phyloP scores from a whole-genome alignment of 2,888 invertebrate genomes.

The Asteroscopus sphinx region DNA sequence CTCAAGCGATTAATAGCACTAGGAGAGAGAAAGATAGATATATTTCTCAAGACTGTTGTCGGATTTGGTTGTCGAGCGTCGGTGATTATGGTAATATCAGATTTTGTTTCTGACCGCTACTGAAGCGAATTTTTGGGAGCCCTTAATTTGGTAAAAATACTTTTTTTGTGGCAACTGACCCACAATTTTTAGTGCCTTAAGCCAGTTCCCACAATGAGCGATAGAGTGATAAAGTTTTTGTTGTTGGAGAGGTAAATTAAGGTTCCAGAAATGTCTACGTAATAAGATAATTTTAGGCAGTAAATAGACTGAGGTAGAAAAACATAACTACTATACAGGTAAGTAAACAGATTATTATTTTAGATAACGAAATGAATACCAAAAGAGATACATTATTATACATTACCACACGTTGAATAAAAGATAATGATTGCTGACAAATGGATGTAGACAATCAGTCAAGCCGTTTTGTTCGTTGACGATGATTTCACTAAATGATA shows the following conservation, averaged over 20 bases:
- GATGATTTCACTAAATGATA: slow-evolving; percentile 36
- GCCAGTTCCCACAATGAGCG: slow-evolving; percentile 45
- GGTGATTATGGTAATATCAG: slow-evolving; percentile 59
- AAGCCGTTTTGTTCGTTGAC: slow-evolving; percentile 10
- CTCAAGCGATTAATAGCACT: slow-evolving; percentile 19
- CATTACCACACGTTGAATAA: slow-evolving; percentile 13
- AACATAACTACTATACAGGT: neutral
- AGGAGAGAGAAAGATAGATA: slow-evolving; percentile 48
- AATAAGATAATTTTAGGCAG: slow-evolving; percentile 4
- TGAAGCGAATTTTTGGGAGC: slow-evolving; percentile 54
- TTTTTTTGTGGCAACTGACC: slow-evolving; percentile 44
- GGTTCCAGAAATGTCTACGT: slow-evolving; percentile 16
- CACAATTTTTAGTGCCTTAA: slow-evolving; percentile 36
- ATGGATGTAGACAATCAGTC: slow-evolving; percentile 18
- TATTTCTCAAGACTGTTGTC: slow-evolving; percentile 25
- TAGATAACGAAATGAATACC: neutral
- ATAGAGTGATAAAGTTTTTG: slow-evolving; percentile 44
- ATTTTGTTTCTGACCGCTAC: slow-evolving; percentile 62
- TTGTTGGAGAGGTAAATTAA: slow-evolving; percentile 14
- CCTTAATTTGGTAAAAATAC: slow-evolving; percentile 51
- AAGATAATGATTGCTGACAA: slow-evolving; percentile 16
- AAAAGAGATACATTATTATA: slow-evolving; percentile 16
- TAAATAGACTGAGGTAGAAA: neutral
- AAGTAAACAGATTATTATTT: neutral
- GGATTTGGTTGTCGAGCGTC: slow-evolving; percentile 40